Percentiles rank a stretch among this genome's conserved stretches.
Conservation (phyloP, 2,113 vertebrate genomes). For the Ciconia stormi region DNA sequence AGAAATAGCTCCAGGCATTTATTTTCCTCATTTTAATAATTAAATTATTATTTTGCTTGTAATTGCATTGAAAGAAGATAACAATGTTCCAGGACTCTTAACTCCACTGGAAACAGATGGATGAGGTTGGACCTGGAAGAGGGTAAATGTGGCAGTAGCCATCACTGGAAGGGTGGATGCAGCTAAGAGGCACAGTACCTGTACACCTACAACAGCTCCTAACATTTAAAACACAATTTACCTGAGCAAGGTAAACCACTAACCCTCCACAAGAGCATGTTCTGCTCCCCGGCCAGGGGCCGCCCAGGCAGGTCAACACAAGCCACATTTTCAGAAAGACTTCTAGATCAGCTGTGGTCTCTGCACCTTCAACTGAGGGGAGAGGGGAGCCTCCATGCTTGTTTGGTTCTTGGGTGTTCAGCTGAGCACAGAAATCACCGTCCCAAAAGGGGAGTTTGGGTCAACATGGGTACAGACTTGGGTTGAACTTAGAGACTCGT, state of each 20-base stretch:
- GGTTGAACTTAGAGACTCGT: background rate
- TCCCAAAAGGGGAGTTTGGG: background rate
- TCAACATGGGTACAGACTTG: background rate
- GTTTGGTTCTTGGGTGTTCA: background rate
- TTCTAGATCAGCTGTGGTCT: background rate
- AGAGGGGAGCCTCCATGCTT: background rate
- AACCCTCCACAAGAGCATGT: background rate
- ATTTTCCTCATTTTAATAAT: background rate
- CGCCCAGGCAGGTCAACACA: background rate
- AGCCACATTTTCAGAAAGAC: background rate
- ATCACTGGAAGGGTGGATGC: background rate
- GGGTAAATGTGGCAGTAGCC: background rate
- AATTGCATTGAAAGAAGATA: background rate
- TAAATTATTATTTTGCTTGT: background rate
- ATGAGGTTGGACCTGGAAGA: background rate
- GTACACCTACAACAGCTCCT: background rate
- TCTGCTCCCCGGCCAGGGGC: background rate
- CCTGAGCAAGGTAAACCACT: background rate
- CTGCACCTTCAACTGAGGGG: background rate
- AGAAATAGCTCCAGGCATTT: background rate
- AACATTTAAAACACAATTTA: background rate
- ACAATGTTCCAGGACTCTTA: background rate
- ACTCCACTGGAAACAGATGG: background rate
- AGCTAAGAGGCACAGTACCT: background rate
- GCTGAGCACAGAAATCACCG: background rate